A percentile compares a stretch with the other conserved stretches of the same genome.
Conservation (phyloP, 1,140 invertebrate species). For the Dendroctonus valens region DNA sequence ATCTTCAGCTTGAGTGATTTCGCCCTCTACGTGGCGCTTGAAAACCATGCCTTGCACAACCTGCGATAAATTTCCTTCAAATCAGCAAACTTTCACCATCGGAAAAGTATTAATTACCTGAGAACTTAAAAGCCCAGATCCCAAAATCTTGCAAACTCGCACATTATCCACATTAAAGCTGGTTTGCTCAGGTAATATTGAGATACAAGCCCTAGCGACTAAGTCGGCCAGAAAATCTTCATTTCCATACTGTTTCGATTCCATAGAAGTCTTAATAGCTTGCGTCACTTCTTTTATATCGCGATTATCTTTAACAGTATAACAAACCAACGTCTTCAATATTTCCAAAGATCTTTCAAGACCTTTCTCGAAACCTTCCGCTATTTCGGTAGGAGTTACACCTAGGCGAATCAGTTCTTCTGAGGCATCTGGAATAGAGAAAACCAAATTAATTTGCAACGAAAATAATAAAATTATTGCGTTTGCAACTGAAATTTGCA, state of each 20-base stretch:
- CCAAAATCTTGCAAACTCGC: conserved; percentile 89
- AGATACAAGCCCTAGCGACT: conserved; percentile 87
- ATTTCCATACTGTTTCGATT: conserved; percentile 98
- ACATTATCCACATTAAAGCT: conserved; percentile 99
- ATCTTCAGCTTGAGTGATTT: conserved; percentile 71
- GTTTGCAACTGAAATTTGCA: no score
- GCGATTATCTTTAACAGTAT: conserved; percentile 78
- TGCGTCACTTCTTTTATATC: conserved; percentile 68
- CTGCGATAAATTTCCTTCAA: conserved; percentile 4
- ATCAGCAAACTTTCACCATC: neutral
- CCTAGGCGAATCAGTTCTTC: conserved; percentile 91
- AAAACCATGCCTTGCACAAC: conserved; percentile 98
- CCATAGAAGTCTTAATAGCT: conserved; percentile 79
- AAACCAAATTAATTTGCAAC: no score
- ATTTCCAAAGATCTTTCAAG: conserved; percentile 87
- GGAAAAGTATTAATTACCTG: conserved; percentile 43
- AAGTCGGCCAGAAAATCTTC: conserved; percentile 90
- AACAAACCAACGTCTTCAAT: conserved; percentile 73
- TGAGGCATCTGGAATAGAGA: conserved; percentile 71
- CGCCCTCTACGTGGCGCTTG: conserved; percentile 93
- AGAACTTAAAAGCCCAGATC: conserved; percentile 72
- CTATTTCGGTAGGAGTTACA: conserved; percentile 92
- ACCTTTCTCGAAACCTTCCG: conserved; percentile 92
- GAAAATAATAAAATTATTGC: no score
- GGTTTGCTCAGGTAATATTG: conserved; percentile 80